Base-by-base conservation (phyloP, 1,140 invertebrate genomes). In the Cephus cinctus region DNA sequence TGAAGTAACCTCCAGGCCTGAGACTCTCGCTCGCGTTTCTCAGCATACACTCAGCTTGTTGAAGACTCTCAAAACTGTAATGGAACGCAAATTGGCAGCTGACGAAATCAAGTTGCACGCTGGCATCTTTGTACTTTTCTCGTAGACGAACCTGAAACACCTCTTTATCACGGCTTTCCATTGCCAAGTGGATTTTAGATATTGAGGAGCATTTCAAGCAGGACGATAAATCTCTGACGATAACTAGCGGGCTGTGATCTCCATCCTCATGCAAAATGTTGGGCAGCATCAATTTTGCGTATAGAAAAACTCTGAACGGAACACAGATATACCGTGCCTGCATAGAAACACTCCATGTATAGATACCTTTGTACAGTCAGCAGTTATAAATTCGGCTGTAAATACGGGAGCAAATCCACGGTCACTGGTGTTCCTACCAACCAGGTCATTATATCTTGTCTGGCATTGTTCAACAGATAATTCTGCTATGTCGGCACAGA, bases 1-100 rank as follows among this genome's bases (percentile, higher is more conserved):
- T 94, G 67, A 99, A 99, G 72, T 86, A 96, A 5, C 97, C 96
- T 39, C 93, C 96, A 1, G 86, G 82, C 54, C 82, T 81, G 3
- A 99, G 77, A 68, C 86, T 89, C 71, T 97, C 93, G 14, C 90
- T 85, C 4, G 90, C 90, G 81, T 99, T 99, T 48, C 82, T 81
- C 0, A 99, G 74, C 92, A 98, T 96, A 63, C 85, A 85, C 65
- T 95, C 85, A 1, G 94, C 95, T 78, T 98, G 94, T n/a, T 77
- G 66, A 44, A 94, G 73, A 42, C 88, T 90, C 74, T 98, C 94
- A 80, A 99, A 99, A 62, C 89, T 89, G 61, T 98, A 99, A 74
- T 94, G 92, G 61, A 99, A 90, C 15, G 95, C 90, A 84, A 99
- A 99, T 75, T 99, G 98, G 71, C 94, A 97, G 61, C 92, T 97